phyloP scores from a whole-genome alignment of 2,888 invertebrate genomes.

The Drosophila merina region DNA sequence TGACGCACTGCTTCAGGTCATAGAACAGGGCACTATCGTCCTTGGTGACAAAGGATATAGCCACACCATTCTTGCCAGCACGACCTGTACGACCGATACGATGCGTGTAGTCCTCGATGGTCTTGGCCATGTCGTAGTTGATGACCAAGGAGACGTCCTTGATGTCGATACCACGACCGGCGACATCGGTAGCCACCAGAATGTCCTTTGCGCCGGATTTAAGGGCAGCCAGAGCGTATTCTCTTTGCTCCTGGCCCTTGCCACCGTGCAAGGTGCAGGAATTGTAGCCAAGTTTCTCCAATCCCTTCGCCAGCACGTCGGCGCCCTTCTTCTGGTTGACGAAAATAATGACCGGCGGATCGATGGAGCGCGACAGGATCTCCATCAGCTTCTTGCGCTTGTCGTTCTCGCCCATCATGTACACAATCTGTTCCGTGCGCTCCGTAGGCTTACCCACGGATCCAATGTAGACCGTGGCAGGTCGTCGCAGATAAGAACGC shows the following conservation, averaged over 20 bases:
- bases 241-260: constrained; percentile 99
- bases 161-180: constrained; percentile 99
- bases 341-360: constrained; percentile 99
- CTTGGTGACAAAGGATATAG: constrained; percentile 98
- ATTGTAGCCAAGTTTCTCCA: constrained; percentile 98
- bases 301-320: constrained; percentile 97
- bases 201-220: constrained; percentile 99
- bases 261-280: constrained; percentile 99
- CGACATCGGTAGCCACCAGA: constrained; percentile 99
- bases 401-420: constrained; percentile 97
- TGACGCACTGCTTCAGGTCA: constrained; percentile 96
- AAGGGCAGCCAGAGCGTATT: constrained; percentile 97
- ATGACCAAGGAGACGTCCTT: constrained; percentile 99
- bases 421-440: constrained; percentile 98
- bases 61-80: constrained; percentile 98
- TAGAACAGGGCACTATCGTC: constrained; percentile 98
- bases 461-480: constrained; percentile 98
- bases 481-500: constrained; percentile 95
- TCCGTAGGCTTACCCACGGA: constrained; percentile 98
- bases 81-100: constrained; percentile 99
- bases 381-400: constrained; percentile 98
- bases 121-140: constrained; percentile 99
- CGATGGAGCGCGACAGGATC: constrained; percentile 94
- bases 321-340: constrained; percentile 99
- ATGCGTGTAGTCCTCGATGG: constrained; percentile 98